Evolutionary conservation across 2,113 vertebrate species (phyloP), one percentile per base, ranked within the genome.

Genomic region (Coptodon bakossiorum): DNA sequence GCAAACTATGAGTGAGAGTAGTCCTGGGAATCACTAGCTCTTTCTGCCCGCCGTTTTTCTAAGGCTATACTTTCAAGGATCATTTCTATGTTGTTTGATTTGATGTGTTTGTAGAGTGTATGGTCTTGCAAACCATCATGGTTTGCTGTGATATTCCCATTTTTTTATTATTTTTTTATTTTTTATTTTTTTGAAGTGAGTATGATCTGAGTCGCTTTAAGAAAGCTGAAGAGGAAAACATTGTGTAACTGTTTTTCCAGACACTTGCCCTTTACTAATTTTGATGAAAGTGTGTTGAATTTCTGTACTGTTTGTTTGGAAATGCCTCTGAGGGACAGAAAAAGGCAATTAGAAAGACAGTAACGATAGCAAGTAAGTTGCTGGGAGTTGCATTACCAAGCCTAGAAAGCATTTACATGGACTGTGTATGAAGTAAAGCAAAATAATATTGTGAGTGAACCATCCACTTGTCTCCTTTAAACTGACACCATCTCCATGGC

Each of bases 41-140:
- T 9, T 5, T 12, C 3, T 11, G 4, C 1, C 6, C 6, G 4
- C 11, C 0, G 2, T 56, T 56, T 24, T 27, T 7, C 6, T 54
- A 27, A 13, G 11, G 9, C 54, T 56, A 27, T 57, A 14, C 24
- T 57, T 57, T 27, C 3, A 57, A 27, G 24, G 12, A 27, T 14
- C 54, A 27, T 56, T 27, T 24, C 53, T 6, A 24, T 24, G n/a
- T 10, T 54, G 10, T 54, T 24, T 54, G 7, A 27, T 14, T 57
- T 27, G 54, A 57, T 59, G 24, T 29, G 24, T 59, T 59, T 59
- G 6, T 29, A 29, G 13, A 59, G 13, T 6, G 24, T 14, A 57
- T 27, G 22, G 12, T 57, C 54, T 57, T 27, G 4, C 12, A 4
- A 14, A 14, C 4, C 22, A 57, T 3, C 12, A 27, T 57, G 54